phyloP scores from a whole-genome alignment of 2,113 vertebrate species.

The Pogona vitticeps region DNA sequence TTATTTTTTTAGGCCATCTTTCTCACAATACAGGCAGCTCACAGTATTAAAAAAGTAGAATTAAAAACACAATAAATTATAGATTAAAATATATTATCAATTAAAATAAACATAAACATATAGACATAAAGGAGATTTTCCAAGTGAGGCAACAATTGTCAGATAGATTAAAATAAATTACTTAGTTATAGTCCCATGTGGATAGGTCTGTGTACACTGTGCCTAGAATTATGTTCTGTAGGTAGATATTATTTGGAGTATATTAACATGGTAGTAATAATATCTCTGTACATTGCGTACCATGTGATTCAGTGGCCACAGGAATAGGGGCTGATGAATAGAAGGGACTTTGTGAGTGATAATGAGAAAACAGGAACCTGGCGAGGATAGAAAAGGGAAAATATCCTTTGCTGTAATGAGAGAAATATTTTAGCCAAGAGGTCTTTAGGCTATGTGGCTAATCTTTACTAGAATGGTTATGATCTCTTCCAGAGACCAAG shows the following conservation, averaged over 20 bases:
- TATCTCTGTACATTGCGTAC: not conserved
- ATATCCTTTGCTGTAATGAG: not conserved
- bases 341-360: not conserved
- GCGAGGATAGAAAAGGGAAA: not conserved
- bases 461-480: not conserved
- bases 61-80: too few relatives aligned
- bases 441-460: not conserved
- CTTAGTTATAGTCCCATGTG: slow-evolving; percentile 19
- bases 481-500: slow-evolving; percentile 23
- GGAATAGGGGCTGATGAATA: not conserved
- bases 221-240: not conserved
- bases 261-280: not conserved
- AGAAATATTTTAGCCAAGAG: slow-evolving; percentile 16
- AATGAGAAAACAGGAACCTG: slow-evolving; percentile 13
- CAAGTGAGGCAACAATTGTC: slow-evolving; percentile 2
- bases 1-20: too few relatives aligned
- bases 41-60: too few relatives aligned
- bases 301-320: not conserved
- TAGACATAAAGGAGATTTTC: too few relatives aligned
- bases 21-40: too few relatives aligned
- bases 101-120: too few relatives aligned
- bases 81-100: too few relatives aligned
- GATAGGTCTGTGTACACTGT: not conserved
- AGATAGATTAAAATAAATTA: not conserved
- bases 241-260: not conserved